These are phyloP conservation scores for Onychomys leucogaster DNA, from an alignment of 2,797 vertebrate species.

Conservation along the genomic window DNA sequence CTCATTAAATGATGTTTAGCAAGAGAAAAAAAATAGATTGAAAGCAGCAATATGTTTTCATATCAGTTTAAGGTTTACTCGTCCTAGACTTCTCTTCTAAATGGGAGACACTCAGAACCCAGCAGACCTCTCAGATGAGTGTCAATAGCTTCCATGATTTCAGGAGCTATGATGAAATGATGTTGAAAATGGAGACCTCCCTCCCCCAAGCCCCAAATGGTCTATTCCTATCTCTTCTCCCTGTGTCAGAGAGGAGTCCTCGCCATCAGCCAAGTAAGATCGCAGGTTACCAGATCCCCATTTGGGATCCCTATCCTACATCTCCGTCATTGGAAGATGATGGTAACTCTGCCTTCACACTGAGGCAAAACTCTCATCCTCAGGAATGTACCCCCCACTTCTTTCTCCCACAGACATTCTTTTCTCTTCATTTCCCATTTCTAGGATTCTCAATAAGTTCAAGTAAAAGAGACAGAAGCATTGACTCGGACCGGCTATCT, in stretches of 20 bases:
- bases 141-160: background rate
- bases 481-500: rapidly evolving
- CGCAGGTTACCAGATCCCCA: background rate
- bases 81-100: background rate
- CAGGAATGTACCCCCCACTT: rapidly evolving
- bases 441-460: background rate
- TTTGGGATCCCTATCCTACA: background rate
- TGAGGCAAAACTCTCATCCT: background rate
- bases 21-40: background rate
- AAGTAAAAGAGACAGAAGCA: background rate
- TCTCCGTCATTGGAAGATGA: background rate
- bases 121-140: background rate
- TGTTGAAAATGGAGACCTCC: background rate
- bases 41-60: background rate
- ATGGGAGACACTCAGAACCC: background rate
- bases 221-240: background rate
- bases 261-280: rapidly evolving
- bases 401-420: background rate
- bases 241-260: background rate
- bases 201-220: background rate
- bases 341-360: background rate
- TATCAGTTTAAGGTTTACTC: background rate
- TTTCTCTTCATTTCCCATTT: background rate
- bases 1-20: background rate
- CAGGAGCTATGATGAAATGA: background rate